Conservation (phyloP, 2,113 vertebrate species). For the Anthoscopus minutus region DNA sequence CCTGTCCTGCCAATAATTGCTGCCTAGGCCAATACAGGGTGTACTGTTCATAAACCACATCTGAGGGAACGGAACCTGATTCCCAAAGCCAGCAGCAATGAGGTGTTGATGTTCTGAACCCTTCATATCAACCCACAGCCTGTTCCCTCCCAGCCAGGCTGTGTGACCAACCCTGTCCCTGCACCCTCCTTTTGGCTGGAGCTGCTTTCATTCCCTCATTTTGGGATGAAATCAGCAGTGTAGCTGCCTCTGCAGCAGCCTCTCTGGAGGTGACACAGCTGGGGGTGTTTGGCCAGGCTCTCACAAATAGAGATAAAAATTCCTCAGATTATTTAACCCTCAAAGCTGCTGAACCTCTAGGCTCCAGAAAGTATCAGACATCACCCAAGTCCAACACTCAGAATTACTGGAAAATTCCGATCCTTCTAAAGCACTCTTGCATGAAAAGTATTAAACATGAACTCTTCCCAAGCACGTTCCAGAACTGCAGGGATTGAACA, state of each 20-base stretch:
- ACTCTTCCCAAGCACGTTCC: not conserved
- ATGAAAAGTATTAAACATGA: not conserved
- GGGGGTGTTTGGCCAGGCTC: not conserved
- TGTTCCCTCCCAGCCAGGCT: not conserved
- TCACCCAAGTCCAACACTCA: not conserved
- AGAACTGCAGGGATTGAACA: not conserved
- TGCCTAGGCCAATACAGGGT: not conserved
- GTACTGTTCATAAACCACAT: not conserved
- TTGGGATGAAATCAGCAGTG: not conserved
- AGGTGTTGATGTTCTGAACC: not conserved
- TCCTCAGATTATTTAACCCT: not conserved
- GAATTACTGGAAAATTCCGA: not conserved
- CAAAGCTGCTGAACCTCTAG: not conserved
- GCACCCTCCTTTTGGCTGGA: accelerated
- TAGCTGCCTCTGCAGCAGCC: not conserved
- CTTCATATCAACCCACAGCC: no score
- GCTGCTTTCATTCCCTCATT: not conserved
- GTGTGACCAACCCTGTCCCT: not conserved
- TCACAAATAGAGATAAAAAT: accelerated
- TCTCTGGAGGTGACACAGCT: not conserved
- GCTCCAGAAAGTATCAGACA: not conserved
- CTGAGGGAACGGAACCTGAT: not conserved
- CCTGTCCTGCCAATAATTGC: not conserved
- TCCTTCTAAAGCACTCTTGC: not conserved
- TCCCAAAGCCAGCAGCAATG: not conserved